Base-by-base conservation (phyloP, 1,140 invertebrate genomes). In the Trachymyrmex cornetzi region DNA sequence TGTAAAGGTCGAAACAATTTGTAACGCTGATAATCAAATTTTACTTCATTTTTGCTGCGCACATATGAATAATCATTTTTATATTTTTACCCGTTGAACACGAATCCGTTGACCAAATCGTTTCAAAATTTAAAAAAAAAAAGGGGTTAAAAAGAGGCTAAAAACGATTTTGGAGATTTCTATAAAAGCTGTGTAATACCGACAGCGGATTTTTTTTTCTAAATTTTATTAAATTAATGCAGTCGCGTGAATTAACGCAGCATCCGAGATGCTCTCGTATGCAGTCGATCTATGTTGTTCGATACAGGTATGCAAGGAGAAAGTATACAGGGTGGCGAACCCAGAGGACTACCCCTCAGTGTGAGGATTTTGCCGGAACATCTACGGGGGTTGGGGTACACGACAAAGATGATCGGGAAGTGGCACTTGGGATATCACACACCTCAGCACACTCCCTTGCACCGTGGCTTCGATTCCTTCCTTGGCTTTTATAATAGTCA, bases 381-480 rank as follows among this genome's bases (percentile, higher is more conserved):
- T 67, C 81, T 95, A 44, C 92, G 93, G 85, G 93, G 92, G 4
- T 85, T 97, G 92, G 94, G 97, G 91, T 98, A 97, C 92, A 93
- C 93, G 2, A 97, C 97, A 0, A 96, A 96, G 93, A 94, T 97
- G 22, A 95, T 97, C 57, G 97, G 97, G 38, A 98, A 98, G 95
- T 97, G 97, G 97, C 96, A 97, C 87, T 92, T 97, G 38, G 97
- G 97, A 0, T 96, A 96, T 88, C 96, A 96, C 66, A 95, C 95
- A n/a, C 95, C 94, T 75, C 95, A 96, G 50, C 96, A 97, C 77
- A 96, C 96, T 3, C 97, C 97, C 3, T 95, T 96, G 11, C 92
- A 95, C 48, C 94, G 97, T 67, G 97, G 97, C 2, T 97, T 97
- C 89, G 96, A 97, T 87, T 95, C 96, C 19, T 96, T 97, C 93